Conservation (phyloP, 1,140 invertebrate species). For the Probaryconus sp. region DNA sequence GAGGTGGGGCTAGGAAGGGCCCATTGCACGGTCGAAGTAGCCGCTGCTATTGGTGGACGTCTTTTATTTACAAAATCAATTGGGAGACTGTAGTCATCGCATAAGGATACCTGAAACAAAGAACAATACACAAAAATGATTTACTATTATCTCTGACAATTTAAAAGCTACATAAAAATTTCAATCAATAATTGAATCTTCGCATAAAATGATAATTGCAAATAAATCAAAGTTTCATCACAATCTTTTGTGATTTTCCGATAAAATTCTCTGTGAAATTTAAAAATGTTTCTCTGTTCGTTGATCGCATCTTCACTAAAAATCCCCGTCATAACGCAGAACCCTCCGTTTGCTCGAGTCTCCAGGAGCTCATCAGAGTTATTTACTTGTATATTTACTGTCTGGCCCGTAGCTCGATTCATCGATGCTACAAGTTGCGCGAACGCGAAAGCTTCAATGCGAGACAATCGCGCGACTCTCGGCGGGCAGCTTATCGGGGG, state of each 20-base stretch:
- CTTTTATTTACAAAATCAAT: constrained; percentile 86
- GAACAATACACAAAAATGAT: constrained; percentile 22
- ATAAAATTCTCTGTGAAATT: too few species aligned
- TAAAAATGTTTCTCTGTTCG: too few species aligned
- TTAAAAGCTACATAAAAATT: too few species aligned
- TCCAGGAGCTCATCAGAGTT: constrained; percentile 71
- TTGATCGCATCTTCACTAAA: too few species aligned
- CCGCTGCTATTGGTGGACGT: constrained; percentile 80
- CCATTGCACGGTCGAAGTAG: constrained; percentile 79
- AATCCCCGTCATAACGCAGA: constrained; percentile 46
- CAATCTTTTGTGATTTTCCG: too few species aligned
- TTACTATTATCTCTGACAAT: background rate
- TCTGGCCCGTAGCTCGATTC: constrained; percentile 67
- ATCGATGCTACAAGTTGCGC: constrained; percentile 53
- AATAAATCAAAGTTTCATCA: too few species aligned
- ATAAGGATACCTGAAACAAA: constrained; percentile 84
- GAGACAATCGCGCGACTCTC: constrained; percentile 75
- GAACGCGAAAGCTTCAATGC: constrained; percentile 69
- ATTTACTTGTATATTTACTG: constrained; percentile 69
- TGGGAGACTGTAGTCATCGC: constrained; percentile 88
- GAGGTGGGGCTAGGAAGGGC: constrained; percentile 80
- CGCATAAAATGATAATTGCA: too few species aligned
- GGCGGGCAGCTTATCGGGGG: constrained; percentile 71
- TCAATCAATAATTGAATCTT: too few species aligned
- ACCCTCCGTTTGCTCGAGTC: constrained; percentile 42